Base-by-base conservation (phyloP, 2,797 vertebrate genomes). In the Hoplostethus atlanticus region DNA sequence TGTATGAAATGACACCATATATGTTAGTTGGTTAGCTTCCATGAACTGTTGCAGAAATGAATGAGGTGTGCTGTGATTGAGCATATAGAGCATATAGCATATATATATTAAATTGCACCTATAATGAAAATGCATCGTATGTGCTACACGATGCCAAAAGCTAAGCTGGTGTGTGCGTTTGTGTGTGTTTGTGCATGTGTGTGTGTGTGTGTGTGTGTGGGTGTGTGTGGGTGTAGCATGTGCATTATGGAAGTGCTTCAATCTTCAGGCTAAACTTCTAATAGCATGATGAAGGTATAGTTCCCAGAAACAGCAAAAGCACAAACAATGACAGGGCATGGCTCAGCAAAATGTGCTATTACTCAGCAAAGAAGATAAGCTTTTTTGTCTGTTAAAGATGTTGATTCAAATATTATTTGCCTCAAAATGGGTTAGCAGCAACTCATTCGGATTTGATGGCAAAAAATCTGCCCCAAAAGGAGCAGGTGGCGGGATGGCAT, bases 91-190 rank as follows among this genome's bases (percentile, higher is more conserved):
- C n/a, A n/a, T n/a, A n/a, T n/a, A 25, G 40, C 25, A 34, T n/a
- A 51, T 21, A 36, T 28, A 15, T 46, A 54, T 67, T 55, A 13
- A 25, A 58, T 15, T 11, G 30, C 47, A 13, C 31, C 31, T 12
- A n/a, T 48, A 56, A 46, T 77, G 44, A 77, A 77, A 68, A 42
- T 47, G 25, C 6, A 59, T 51, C 7, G 12, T 54, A 46, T 51
- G 52, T 15, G 2, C 17, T 2, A n/a, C 17, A 2, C 17, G 17
- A 67, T 42, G 54, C 16, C 15, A 66, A 67, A n/a, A 17, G 15
- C 61, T 48, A 42, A 21, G 31, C 34, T 64, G 48, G 55, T 64
- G n/a, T 55, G 30, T 17, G 3, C 2, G 47, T 28, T 21, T 65
- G 21, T 44, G 54, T 28, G 25, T 55, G 21, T 13, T 28, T 38